Evolutionary conservation across 2,888 invertebrate species (phyloP), one percentile per base, ranked within the genome.

Genomic region (Axea sp.): DNA sequence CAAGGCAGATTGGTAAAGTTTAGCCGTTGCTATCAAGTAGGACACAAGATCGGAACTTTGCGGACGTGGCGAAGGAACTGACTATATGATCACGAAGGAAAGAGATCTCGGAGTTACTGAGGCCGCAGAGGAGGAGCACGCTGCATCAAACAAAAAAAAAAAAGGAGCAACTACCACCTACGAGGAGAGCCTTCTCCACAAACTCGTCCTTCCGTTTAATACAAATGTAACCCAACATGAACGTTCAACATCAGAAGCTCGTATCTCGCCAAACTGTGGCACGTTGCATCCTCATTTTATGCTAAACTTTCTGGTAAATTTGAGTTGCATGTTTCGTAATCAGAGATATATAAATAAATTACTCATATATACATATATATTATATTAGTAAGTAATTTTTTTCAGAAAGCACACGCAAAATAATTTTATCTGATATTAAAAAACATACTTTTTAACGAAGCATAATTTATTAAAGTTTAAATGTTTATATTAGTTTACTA

Each of bases 31-130:
- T 69, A 64, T 43, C 57, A 64, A 74, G 68, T 69, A 65, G 69
- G 60, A 47, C 69, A 60, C 74, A 74, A 69, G 69, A 69, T 74
- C 69, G 74, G 68, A 68, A 69, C 73, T 74, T 74, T 55, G 68
- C 64, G 64, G 69, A 74, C 68, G 73, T 62, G 68, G 68, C 51
- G 60, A 69, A 60, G 28, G 53, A 74, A 74, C 74, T 74, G 74
- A 69, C 69, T 69, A 41, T 51, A 64, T 22, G 65, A 68, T 64
- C 64, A 45, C 51, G 57, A 43, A 35, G 57, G 57, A 53, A 59
- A 47, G 47, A 59, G 74, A 69, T 64, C 59, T 41, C 26, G 51
- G 39, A 43, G 51, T 65, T 65, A 39, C 53, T 24, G 47, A 45
- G 30, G 22, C 51, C 64, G 8, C 33, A 43, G 69, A 51, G 69